Evolutionary conservation across 2,888 invertebrate genomes (phyloP).

Genomic region (Choreutis nemorana): DNA sequence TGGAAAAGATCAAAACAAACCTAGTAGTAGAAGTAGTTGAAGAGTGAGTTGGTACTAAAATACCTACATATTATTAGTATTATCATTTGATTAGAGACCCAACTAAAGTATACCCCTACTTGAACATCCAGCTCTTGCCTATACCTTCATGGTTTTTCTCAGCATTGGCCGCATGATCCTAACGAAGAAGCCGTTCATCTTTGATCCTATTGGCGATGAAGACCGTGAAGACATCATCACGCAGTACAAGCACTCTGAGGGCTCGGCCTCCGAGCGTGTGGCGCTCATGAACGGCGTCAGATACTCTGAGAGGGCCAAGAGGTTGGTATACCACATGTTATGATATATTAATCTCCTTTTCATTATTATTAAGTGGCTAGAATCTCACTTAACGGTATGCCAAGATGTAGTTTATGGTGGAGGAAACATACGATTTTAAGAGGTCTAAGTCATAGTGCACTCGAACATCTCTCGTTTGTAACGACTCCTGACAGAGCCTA

Average conservation of each 20-base stretch:
- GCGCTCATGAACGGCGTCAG: slow-evolving; percentile 79
- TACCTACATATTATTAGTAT: too few species aligned
- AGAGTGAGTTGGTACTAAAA: too few species aligned
- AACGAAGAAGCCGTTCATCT: slow-evolving; percentile 77
- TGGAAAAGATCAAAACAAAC: too few species aligned
- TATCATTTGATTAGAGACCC: too few species aligned
- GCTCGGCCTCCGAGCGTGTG: slow-evolving; percentile 75
- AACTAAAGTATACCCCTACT: too few species aligned
- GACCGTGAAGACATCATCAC: slow-evolving; percentile 75
- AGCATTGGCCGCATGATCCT: slow-evolving; percentile 79
- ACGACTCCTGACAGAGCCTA: too few species aligned
- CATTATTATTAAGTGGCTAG: too few species aligned
- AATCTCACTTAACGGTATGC: too few species aligned
- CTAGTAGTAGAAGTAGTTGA: neutral
- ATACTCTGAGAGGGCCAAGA: slow-evolving; percentile 71
- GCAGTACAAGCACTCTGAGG: slow-evolving; percentile 77
- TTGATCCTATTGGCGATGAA: slow-evolving; percentile 74
- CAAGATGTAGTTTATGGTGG: too few species aligned
- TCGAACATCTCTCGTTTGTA: too few species aligned
- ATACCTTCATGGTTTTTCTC: slow-evolving; percentile 12
- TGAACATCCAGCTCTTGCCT: neutral
- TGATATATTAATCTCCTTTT: neutral
- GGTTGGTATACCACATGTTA: slow-evolving; percentile 23
- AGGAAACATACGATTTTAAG: too few species aligned
- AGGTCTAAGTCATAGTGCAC: too few species aligned